A percentile compares a stretch with the other conserved stretches of the same genome.
Conservation (phyloP, 2,113 vertebrate genomes). For the Chaetodon trifascialis region DNA sequence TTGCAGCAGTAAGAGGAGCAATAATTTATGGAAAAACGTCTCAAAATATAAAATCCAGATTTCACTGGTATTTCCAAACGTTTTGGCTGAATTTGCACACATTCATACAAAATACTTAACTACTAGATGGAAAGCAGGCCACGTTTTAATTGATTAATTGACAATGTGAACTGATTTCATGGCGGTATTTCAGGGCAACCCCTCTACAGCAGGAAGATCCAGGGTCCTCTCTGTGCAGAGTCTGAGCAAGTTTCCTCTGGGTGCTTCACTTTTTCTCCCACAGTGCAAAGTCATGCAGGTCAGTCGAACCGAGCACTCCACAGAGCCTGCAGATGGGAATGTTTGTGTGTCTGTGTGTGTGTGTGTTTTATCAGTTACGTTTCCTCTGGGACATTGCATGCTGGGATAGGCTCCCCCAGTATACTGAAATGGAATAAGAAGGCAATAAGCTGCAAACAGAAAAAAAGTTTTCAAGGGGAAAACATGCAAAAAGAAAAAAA, state of each 20-base stretch:
- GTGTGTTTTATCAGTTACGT: not conserved
- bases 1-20: not conserved
- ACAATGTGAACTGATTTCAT: not conserved
- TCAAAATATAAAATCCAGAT: not conserved
- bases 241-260: not conserved
- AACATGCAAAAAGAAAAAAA: not conserved
- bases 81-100: not conserved
- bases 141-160: not conserved
- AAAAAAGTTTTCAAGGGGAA: no score
- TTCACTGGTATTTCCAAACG: no score
- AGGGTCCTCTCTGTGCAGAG: not conserved
- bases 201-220: not conserved
- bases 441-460: not conserved
- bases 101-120: not conserved
- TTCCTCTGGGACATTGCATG: not conserved
- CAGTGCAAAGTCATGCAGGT: conserved; percentile 4
- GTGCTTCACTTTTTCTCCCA: conserved; percentile 18
- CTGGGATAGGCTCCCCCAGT: not conserved
- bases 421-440: not conserved
- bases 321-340: not conserved
- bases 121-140: not conserved
- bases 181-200: not conserved
- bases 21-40: not conserved
- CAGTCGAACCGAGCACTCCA: not conserved
- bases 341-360: not conserved